Evolutionary conservation across 2,888 invertebrate genomes (phyloP), one percentile per base, ranked within the genome.

Genomic region (Tetragnatha montana): DNA sequence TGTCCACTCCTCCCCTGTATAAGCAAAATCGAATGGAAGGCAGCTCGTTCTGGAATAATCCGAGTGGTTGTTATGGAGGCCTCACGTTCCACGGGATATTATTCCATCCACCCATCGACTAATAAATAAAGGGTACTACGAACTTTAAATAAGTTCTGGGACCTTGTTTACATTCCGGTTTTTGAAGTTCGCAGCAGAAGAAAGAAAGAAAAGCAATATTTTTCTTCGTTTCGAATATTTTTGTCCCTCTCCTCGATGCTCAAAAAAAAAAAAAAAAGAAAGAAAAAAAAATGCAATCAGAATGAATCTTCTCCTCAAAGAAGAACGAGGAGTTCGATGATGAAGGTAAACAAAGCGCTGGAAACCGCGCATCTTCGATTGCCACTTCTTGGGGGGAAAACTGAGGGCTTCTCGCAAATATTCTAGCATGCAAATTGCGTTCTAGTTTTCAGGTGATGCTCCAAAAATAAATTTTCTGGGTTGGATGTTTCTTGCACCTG

Each of bases 191-290:
- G 21, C 51, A 14, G 17, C 22, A 51, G 50, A 78, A 51, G 22
- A 12, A 51, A 51, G 60, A 19, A 51, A 60, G 60, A 78, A 75
- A 78, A 78, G 78, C 78, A 78, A 78, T 78, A 78, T 78, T 78
- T 78, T 51, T 6, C 78, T n/a, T 21, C 35, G 35, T 35, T 35
- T 4, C 60, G 22, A 60, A 60, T 78, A 22, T 35, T 60, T 35
- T 60, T 10, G 60, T 35, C 35, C 35, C 60, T 60, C 10, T 12
- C 17, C 7, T 60, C 17, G 60, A 60, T 60, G 60, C 8, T 0
- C 7, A 75, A 47, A 76, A 14, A 51, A 60, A 22, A 14, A n/a
- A n/a, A n/a, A n/a, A n/a, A n/a, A n/a, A n/a, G n/a, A n/a, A n/a
- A n/a, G n/a, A n/a, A n/a, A n/a, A n/a, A 68, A 21, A 51, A 78